Evolutionary conservation across 2,797 vertebrate genomes (phyloP), one percentile per base, ranked within the genome.

Genomic region (Enteromius unitaeniatus): DNA sequence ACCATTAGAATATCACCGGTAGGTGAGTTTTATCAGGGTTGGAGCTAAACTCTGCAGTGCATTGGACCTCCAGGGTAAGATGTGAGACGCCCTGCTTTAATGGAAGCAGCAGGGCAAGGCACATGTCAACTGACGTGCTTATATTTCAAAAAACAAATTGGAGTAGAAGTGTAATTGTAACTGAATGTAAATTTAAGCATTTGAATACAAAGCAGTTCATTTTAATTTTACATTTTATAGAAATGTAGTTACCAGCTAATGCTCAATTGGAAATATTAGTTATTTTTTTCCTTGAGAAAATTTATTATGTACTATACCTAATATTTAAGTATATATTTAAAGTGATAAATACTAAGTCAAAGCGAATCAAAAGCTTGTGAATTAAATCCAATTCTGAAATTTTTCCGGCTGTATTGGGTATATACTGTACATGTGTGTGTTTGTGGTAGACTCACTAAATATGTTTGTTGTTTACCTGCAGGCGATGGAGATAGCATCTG

Each of bases 401-500:
- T 11, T 23, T 0, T 3, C 53, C n/a, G 23, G 53, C 21, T 1
- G n/a, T 58, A 58, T 23, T 23, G 3, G 53, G 3, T 58, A 23
- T n/a, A 58, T 55, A 8, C 8, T 55, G 1, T 74, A 0, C 1
- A 21, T 42, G 60, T 31, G 51, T 26, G 0, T 55, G 9, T 64
- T 64, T 23, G 37, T 79, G 3, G 72, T 21, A 69, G n/a, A n/a
- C 4, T 82, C 4, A 15, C 8, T 80, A 8, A 42, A 7, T 77
- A 4, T 74, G 37, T 81, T 10, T 92, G 26, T 88, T 68, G 21
- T 90, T 89, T 55, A 75, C 4, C 3, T 90, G 10, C 84, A 99
- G 97, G 96, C 95, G 42, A 99, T 99, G 97, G 95, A 94, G 91
- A 94, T 97, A n/a, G 91, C 97, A 13, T 89, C 95, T 0, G 92